A percentile compares a stretch with the other conserved stretches of the same genome.
Conservation (phyloP, 1,140 invertebrate species). For the Papilio polytes region DNA sequence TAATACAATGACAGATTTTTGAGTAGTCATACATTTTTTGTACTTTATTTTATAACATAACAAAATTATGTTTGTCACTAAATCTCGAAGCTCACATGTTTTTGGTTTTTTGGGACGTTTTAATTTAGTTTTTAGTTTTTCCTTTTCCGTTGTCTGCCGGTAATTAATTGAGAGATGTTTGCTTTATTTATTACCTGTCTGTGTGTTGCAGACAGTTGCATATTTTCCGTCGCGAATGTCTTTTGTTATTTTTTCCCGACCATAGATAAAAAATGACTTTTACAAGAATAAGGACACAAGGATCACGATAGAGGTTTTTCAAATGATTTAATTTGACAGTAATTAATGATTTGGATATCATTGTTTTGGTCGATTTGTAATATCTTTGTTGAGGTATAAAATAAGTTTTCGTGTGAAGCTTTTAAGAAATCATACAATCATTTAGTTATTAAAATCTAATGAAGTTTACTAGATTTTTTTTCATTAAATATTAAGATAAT, state of each 20-base stretch:
- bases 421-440: no score
- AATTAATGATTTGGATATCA: conserved; percentile 54
- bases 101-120: neutral
- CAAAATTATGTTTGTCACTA: neutral
- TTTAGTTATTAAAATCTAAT: no score
- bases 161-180: conserved; percentile 22
- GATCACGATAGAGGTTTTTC: conserved; percentile 62
- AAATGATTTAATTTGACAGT: conserved; percentile 63
- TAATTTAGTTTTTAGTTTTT: neutral
- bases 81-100: neutral
- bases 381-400: neutral
- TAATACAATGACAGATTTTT: neutral
- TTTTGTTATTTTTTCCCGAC: conserved; percentile 50
- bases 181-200: conserved; percentile 24
- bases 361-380: conserved; percentile 41
- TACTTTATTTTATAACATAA: neutral
- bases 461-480: no score
- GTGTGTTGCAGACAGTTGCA: neutral
- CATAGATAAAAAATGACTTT: conserved; percentile 72
- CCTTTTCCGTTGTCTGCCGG: neutral
- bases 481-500: no score
- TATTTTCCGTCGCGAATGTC: conserved; percentile 24
- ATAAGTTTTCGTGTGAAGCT: neutral
- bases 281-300: conserved; percentile 61
- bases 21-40: no score